phyloP scores from a whole-genome alignment of 2,113 vertebrate genomes.

The Pheucticus melanocephalus region DNA sequence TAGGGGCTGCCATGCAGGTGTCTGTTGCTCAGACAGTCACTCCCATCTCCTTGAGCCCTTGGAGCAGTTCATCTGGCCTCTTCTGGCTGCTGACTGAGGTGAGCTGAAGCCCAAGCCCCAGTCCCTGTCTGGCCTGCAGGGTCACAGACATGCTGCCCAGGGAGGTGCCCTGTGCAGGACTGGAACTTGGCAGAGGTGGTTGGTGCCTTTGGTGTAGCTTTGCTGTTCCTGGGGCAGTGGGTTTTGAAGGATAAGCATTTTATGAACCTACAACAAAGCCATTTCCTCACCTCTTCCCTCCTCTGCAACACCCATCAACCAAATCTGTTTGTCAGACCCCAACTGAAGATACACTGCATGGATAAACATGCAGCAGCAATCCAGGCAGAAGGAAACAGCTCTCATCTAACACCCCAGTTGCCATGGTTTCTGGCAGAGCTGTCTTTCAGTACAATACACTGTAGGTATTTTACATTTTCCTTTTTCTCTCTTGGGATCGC shows the following conservation, averaged over 20 bases:
- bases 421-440: slow-evolving; percentile 44
- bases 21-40: background rate
- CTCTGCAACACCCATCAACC: background rate
- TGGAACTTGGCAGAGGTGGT: background rate
- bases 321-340: background rate
- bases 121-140: background rate
- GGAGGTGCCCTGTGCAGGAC: background rate
- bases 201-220: background rate
- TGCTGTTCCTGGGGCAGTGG: background rate
- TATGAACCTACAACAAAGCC: background rate
- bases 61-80: background rate
- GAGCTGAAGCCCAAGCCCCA: background rate
- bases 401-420: background rate
- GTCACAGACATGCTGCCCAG: rapidly evolving
- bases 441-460: background rate
- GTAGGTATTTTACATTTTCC: background rate
- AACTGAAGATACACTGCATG: rapidly evolving
- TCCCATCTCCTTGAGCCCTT: background rate
- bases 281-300: background rate
- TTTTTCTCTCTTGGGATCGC: background rate
- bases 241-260: background rate
- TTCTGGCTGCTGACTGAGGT: background rate
- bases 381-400: background rate
- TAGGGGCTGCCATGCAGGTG: background rate
- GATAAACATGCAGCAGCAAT: background rate